Percentiles rank a stretch among this genome's conserved stretches.
These are phyloP conservation scores for Aporophyla nigra DNA, from an alignment of 2,888 invertebrate species.

Conservation along the genomic window DNA sequence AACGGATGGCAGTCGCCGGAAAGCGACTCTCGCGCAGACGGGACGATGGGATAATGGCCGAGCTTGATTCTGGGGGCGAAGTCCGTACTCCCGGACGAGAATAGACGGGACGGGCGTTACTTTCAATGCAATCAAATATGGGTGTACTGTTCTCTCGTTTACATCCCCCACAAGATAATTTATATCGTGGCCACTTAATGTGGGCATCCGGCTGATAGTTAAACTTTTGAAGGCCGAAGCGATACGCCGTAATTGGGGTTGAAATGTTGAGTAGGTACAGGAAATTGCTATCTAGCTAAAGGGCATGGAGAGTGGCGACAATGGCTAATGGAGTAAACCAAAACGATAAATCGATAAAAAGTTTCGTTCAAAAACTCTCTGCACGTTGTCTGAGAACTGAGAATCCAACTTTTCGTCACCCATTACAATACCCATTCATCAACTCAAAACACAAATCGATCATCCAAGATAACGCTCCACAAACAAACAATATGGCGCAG, in stretches of 20 bases:
- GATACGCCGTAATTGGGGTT: slow-evolving; percentile 45
- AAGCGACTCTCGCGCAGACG: slow-evolving; percentile 75
- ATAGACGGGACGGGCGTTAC: slow-evolving; percentile 61
- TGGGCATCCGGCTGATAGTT: slow-evolving; percentile 48
- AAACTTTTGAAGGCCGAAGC: slow-evolving; percentile 39
- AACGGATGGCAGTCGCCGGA: slow-evolving; percentile 77
- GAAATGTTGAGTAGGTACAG: slow-evolving; percentile 40
- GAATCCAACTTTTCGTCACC: background rate
- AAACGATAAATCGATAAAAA: slow-evolving; percentile 2
- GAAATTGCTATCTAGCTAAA: slow-evolving; percentile 40
- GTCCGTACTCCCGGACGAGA: slow-evolving; percentile 73
- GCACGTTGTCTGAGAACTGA: background rate
- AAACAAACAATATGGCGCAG: slow-evolving; percentile 34
- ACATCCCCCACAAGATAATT: slow-evolving; percentile 57
- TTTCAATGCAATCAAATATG: slow-evolving; percentile 58
- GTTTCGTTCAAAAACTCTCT: background rate
- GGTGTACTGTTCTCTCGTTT: slow-evolving; percentile 56
- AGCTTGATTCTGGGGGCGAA: slow-evolving; percentile 75
- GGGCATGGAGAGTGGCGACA: background rate
- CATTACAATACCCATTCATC: slow-evolving; percentile 3
- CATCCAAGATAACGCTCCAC: slow-evolving; percentile 31
- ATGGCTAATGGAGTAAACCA: background rate
- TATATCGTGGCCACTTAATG: slow-evolving; percentile 35
- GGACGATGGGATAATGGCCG: slow-evolving; percentile 80
- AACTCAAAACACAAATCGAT: slow-evolving; percentile 45